phyloP scores from a whole-genome alignment of 2,797 vertebrate genomes.

The Pangasius djambal region DNA sequence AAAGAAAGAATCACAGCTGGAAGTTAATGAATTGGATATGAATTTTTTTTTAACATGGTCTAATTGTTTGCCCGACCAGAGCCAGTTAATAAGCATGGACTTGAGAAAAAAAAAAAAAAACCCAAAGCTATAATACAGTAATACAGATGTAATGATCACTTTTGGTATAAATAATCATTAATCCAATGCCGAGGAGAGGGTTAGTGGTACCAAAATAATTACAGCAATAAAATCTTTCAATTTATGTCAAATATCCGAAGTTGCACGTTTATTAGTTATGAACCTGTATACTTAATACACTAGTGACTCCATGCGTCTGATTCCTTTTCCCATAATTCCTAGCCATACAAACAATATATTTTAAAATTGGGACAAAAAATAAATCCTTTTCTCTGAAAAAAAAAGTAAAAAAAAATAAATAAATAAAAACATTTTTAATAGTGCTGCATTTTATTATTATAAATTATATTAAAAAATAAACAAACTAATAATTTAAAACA shows the following conservation, averaged over 20 bases:
- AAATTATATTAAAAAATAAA: no score
- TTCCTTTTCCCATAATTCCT: no score
- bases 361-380: no score
- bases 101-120: background rate
- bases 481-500: no score
- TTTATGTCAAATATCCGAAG: background rate
- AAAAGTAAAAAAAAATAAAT: no score
- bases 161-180: background rate
- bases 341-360: no score
- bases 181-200: background rate
- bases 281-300: background rate
- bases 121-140: no score
- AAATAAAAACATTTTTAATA: no score
- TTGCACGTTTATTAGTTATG: background rate
- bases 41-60: background rate
- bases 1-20: background rate
- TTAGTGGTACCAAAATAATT: background rate
- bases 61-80: background rate
- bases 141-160: background rate
- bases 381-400: no score
- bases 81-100: background rate
- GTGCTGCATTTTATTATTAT: no score
- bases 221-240: background rate
- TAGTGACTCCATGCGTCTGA: background rate
- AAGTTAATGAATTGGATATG: background rate